A percentile compares a stretch with the other conserved stretches of the same genome.
Conservation (phyloP, 2,113 vertebrate genomes). For the Piaya cayana region DNA sequence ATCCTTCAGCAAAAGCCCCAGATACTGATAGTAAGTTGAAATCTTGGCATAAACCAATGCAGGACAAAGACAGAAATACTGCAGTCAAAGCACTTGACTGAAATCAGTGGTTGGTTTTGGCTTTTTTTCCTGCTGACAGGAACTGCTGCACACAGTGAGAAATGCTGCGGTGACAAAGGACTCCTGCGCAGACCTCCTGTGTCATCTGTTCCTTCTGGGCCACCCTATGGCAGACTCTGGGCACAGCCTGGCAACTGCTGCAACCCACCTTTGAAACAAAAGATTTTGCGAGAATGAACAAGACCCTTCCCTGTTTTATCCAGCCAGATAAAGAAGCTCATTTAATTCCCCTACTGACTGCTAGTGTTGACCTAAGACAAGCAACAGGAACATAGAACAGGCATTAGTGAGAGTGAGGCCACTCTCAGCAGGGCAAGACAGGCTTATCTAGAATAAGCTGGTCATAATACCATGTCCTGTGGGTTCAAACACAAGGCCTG, state of each 20-base stretch:
- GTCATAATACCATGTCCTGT: not conserved
- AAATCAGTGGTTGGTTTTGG: not conserved
- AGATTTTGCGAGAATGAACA: not conserved
- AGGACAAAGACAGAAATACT: not conserved
- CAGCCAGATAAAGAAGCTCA: not conserved
- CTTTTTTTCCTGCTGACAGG: not conserved
- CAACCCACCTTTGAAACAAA: not conserved
- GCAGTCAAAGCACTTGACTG: conserved; percentile 3
- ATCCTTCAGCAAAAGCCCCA: not conserved
- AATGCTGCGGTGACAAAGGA: not conserved
- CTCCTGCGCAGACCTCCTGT: not conserved
- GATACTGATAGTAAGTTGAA: not conserved
- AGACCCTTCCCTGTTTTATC: not conserved
- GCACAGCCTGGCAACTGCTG: not conserved
- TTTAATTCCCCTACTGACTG: not conserved
- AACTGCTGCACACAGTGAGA: not conserved
- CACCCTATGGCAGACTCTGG: not conserved
- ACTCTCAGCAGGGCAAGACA: not conserved
- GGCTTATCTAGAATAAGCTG: not conserved
- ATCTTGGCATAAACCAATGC: not conserved
- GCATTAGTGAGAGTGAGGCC: not conserved
- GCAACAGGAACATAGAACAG: not conserved
- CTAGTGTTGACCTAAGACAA: not conserved
- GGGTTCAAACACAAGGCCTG: not conserved
- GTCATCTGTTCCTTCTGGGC: not conserved